phyloP scores from a whole-genome alignment of 2,888 invertebrate genomes.

The Andrena marginata region DNA sequence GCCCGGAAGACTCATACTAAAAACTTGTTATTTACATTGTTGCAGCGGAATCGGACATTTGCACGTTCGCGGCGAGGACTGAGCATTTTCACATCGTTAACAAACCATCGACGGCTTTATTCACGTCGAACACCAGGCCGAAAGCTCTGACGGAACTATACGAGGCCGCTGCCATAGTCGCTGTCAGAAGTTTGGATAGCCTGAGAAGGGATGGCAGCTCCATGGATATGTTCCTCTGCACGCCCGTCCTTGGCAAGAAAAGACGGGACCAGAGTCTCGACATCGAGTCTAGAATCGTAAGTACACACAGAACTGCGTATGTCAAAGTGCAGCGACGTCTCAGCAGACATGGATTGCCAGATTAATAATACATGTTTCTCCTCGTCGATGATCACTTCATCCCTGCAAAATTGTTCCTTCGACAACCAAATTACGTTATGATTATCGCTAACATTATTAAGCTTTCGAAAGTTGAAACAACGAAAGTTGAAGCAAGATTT shows the following conservation, averaged over 20 bases:
- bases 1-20: background rate
- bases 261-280: conserved; percentile 91
- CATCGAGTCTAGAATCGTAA: conserved; percentile 95
- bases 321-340: conserved; percentile 14
- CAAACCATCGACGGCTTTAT: conserved; percentile 90
- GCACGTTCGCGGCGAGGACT: conserved; percentile 93
- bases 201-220: conserved; percentile 89
- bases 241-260: conserved; percentile 91
- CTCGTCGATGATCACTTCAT: background rate
- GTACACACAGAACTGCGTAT: conserved; percentile 81
- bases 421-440: too few species aligned
- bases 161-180: conserved; percentile 90
- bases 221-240: conserved; percentile 91
- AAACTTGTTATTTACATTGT: conserved; percentile 25
- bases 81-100: conserved; percentile 91
- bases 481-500: too few species aligned
- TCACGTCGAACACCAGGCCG: conserved; percentile 91
- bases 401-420: background rate
- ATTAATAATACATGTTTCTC: conserved; percentile 18
- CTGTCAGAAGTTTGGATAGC: conserved; percentile 89
- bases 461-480: too few species aligned
- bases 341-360: background rate
- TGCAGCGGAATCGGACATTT: conserved; percentile 96
- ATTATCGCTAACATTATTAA: too few species aligned
- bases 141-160: conserved; percentile 92